phyloP scores from a whole-genome alignment of 2,888 invertebrate genomes.

The Lutraria lutraria region DNA sequence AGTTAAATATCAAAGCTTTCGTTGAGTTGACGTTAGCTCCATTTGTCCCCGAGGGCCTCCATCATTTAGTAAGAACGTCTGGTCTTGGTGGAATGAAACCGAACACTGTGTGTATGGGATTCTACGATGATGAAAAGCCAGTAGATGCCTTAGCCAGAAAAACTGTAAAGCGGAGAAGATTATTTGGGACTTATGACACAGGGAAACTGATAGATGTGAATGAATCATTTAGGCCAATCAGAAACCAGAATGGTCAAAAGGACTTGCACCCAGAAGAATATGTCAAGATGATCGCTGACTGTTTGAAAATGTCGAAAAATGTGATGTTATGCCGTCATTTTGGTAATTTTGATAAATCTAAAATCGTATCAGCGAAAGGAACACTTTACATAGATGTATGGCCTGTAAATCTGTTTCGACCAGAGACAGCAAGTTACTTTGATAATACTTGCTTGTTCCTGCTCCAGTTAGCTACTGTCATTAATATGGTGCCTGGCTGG shows the following conservation, averaged over 20 bases:
- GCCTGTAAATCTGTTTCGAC: slow-evolving; percentile 97
- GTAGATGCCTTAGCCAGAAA: slow-evolving; percentile 88
- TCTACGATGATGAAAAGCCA: slow-evolving; percentile 92
- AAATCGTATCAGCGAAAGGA: slow-evolving; percentile 90
- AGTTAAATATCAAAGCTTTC: slow-evolving; percentile 96
- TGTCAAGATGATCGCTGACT: slow-evolving; percentile 94
- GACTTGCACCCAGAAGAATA: slow-evolving; percentile 89
- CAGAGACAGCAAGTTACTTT: slow-evolving; percentile 92
- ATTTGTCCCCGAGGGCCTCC: slow-evolving; percentile 95
- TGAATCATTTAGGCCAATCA: slow-evolving; percentile 73
- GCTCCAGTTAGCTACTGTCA: slow-evolving; percentile 98
- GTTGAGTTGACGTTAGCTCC: slow-evolving; percentile 96
- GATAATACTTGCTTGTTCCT: slow-evolving; percentile 97
- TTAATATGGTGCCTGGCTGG: slow-evolving; percentile 91
- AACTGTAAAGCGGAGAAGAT: slow-evolving; percentile 59
- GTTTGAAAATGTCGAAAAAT: slow-evolving; percentile 97
- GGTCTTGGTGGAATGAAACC: slow-evolving; percentile 99
- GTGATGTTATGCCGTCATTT: slow-evolving; percentile 97
- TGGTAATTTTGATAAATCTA: slow-evolving; percentile 92
- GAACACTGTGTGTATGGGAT: slow-evolving; percentile 97
- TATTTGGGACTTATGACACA: slow-evolving; percentile 75
- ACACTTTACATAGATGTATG: slow-evolving; percentile 97
- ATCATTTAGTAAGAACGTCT: slow-evolving; percentile 95
- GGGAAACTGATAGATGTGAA: slow-evolving; percentile 68
- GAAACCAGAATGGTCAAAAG: slow-evolving; percentile 67